These are phyloP conservation scores for Epinephelus lanceolatus DNA, from an alignment of 2,113 vertebrate genomes.

Conservation along the genomic window DNA sequence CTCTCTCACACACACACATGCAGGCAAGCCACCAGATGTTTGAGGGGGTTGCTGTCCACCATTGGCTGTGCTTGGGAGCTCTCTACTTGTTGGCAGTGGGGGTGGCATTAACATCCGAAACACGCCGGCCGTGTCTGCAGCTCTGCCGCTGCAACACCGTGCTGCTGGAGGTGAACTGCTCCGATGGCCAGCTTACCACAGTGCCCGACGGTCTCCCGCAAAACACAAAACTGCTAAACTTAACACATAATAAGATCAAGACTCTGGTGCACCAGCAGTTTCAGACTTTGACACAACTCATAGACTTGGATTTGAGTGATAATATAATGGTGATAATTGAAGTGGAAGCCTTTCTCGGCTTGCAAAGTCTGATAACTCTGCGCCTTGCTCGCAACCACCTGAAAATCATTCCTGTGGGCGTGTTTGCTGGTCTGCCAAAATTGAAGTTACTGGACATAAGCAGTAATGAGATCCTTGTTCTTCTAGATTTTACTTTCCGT, in stretches of 20 bases:
- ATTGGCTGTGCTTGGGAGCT: slow-evolving; percentile 71
- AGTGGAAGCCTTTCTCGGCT: slow-evolving; percentile 85
- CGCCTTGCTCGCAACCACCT: slow-evolving; percentile 85
- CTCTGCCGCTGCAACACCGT: slow-evolving; percentile 83
- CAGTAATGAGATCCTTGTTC: slow-evolving; percentile 88
- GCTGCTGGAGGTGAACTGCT: slow-evolving; percentile 84
- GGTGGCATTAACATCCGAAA: slow-evolving; percentile 60
- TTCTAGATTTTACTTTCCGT: slow-evolving; percentile 89
- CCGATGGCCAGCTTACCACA: slow-evolving; percentile 72
- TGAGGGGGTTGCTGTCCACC: slow-evolving; percentile 59
- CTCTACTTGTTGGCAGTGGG: slow-evolving; percentile 73
- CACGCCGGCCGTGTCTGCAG: slow-evolving; percentile 78
- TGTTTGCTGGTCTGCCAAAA: slow-evolving; percentile 84
- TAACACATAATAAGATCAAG: slow-evolving; percentile 87
- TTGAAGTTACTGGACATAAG: slow-evolving; percentile 88
- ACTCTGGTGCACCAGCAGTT: slow-evolving; percentile 84
- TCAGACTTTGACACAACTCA: slow-evolving; percentile 78
- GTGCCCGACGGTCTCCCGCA: slow-evolving; percentile 81
- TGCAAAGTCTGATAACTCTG: slow-evolving; percentile 79
- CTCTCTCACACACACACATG: slow-evolving; percentile 2
- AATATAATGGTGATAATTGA: slow-evolving; percentile 87
- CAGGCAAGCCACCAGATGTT: slow-evolving; percentile 83
- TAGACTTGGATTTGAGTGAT: slow-evolving; percentile 89
- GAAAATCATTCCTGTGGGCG: slow-evolving; percentile 86
- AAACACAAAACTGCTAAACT: slow-evolving; percentile 82